A percentile compares a stretch with the other conserved stretches of the same genome.
Conservation (phyloP, 2,888 invertebrate species). For the Ochlodes sylvanus region DNA sequence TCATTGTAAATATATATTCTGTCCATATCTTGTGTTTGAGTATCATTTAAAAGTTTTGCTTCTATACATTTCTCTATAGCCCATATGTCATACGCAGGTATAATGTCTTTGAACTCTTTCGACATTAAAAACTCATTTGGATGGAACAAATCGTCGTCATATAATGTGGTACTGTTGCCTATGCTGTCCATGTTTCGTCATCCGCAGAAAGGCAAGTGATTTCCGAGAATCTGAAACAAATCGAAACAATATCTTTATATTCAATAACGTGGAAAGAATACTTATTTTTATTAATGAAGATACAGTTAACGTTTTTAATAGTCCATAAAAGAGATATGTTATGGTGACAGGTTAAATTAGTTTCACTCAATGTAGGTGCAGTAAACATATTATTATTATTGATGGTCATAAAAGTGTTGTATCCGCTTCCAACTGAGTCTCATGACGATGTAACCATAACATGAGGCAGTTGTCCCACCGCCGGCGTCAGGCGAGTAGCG, state of each 20-base stretch:
- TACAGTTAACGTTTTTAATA: too few relatives aligned
- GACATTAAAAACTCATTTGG: slow-evolving; percentile 57
- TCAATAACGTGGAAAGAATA: background rate
- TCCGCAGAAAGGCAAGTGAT: slow-evolving; percentile 56
- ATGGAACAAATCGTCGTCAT: slow-evolving; percentile 57
- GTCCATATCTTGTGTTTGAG: slow-evolving; percentile 55
- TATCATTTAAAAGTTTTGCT: slow-evolving; percentile 58
- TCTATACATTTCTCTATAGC: slow-evolving; percentile 69
- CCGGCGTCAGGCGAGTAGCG: too few relatives aligned
- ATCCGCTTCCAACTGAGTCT: too few relatives aligned
- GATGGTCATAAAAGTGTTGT: too few relatives aligned
- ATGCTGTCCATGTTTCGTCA: slow-evolving; percentile 78
- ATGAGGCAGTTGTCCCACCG: too few relatives aligned
- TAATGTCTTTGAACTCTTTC: slow-evolving; percentile 54
- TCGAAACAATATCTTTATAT: slow-evolving; percentile 11
- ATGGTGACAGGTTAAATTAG: too few relatives aligned
- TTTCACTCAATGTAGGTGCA: too few relatives aligned
- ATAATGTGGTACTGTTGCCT: slow-evolving; percentile 80
- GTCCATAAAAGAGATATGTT: too few relatives aligned
- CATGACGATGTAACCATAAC: too few relatives aligned
- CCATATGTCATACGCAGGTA: slow-evolving; percentile 55
- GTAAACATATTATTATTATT: too few relatives aligned
- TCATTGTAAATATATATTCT: slow-evolving; percentile 63
- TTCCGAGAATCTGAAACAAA: slow-evolving; percentile 65
- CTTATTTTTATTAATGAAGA: too few relatives aligned